These are phyloP conservation scores for Rafetus swinhoei DNA, from an alignment of 2,113 vertebrate species.

Conservation along the genomic window DNA sequence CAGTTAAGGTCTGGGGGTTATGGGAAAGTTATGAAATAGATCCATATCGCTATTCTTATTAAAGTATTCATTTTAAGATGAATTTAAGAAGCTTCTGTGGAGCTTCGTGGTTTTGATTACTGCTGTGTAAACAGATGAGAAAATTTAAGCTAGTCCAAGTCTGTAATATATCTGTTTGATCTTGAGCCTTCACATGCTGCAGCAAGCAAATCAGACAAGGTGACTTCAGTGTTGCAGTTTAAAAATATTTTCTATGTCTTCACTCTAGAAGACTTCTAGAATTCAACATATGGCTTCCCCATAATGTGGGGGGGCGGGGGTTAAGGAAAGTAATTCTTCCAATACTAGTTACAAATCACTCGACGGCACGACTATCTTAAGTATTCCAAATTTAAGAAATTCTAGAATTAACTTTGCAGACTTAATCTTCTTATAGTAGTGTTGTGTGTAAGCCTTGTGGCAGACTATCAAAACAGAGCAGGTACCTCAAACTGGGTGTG, in stretches of 20 bases:
- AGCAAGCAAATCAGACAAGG: constrained; percentile 55
- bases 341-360: not conserved
- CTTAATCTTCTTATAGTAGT: no score
- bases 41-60: not conserved
- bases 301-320: constrained; percentile 9
- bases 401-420: no score
- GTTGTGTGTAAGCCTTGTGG: no score
- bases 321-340: constrained; percentile 53
- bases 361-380: no score
- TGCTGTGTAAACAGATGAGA: constrained; percentile 18
- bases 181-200: constrained; percentile 51
- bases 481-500: not conserved
- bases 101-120: not conserved
- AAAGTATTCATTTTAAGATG: constrained; percentile 25
- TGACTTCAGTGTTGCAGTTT: constrained; percentile 46
- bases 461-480: not conserved
- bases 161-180: constrained; percentile 18
- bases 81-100: constrained; percentile 35
- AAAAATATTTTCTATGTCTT: constrained; percentile 62
- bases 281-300: constrained; percentile 51
- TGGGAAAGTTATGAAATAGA: not conserved
- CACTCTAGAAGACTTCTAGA: not conserved
- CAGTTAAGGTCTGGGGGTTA: not conserved
- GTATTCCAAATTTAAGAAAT: no score
- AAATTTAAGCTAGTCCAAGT: constrained; percentile 20